Evolutionary conservation across 2,888 invertebrate species (phyloP).

Genomic region (Atrina japonica): DNA sequence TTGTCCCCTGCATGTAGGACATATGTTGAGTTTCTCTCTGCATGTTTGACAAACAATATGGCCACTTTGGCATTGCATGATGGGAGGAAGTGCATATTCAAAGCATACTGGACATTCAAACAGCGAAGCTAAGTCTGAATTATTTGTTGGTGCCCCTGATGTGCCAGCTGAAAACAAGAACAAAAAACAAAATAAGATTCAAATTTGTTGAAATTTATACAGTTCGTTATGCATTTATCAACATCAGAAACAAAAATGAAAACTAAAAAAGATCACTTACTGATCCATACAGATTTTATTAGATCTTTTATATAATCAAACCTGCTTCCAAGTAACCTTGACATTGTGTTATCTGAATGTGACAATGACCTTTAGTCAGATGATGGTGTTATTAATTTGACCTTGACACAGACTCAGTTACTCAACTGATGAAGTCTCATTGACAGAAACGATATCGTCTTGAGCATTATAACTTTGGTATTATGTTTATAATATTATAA

Average conservation of each 20-base stretch:
- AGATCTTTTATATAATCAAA: neutral
- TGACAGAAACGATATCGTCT: too few species aligned
- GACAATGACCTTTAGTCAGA: too few species aligned
- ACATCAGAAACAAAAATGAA: neutral
- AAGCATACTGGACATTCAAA: slow-evolving; percentile 92
- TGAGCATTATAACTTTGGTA: too few species aligned
- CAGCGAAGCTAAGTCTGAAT: slow-evolving; percentile 78
- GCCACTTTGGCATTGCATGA: slow-evolving; percentile 98
- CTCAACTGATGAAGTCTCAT: too few species aligned
- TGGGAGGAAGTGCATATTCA: slow-evolving; percentile 99
- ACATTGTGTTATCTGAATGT: too few species aligned
- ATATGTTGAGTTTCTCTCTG: slow-evolving; percentile 97
- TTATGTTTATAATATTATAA: too few species aligned
- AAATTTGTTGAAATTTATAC: too few species aligned
- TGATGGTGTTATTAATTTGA: too few species aligned
- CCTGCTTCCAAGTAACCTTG: too few species aligned
- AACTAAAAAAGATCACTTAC: neutral
- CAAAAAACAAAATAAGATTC: too few species aligned
- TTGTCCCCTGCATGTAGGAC: slow-evolving; percentile 98
- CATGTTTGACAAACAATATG: slow-evolving; percentile 99
- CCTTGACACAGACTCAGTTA: too few species aligned
- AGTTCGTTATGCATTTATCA: neutral
- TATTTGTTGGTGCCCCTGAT: slow-evolving; percentile 56
- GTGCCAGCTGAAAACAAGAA: slow-evolving; percentile 8
- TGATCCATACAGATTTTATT: neutral